Percentiles rank a stretch among this genome's conserved stretches.
phyloP scores from a whole-genome alignment of 2,888 invertebrate genomes.

The Leptopterna dolabrata region DNA sequence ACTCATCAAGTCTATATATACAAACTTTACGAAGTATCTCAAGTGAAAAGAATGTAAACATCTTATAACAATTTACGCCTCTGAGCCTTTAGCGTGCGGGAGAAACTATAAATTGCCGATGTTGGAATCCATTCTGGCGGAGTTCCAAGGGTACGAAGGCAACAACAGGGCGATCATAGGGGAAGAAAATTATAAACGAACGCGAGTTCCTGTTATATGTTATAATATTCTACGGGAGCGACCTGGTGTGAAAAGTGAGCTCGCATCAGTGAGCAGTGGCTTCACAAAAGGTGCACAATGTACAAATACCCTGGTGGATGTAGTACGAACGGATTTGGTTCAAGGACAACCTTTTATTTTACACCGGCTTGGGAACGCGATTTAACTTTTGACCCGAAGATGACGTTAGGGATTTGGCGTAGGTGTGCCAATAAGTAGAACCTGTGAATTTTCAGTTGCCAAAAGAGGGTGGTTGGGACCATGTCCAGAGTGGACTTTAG shows the following conservation, averaged over 20 bases:
- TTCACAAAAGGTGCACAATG: no score
- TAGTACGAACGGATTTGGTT: no score
- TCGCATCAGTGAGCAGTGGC: no score
- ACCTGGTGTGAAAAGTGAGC: not conserved
- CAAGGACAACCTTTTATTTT: no score
- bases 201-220: not conserved
- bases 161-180: not conserved
- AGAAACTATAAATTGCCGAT: slow-evolving; percentile 11
- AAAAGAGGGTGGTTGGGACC: no score
- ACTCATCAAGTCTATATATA: slow-evolving; percentile 3
- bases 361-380: no score
- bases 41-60: slow-evolving; percentile 7
- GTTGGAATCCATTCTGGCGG: slow-evolving; percentile 3
- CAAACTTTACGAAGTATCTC: not conserved
- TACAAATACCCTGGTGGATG: no score
- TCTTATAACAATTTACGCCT: slow-evolving; percentile 7
- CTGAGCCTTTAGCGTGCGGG: not conserved
- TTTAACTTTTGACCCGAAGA: no score
- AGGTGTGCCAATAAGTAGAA: no score
- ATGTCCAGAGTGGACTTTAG: no score
- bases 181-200: slow-evolving; percentile 3
- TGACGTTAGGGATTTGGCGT: no score
- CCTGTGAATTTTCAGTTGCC: no score
- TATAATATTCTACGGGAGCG: not conserved
- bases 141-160: not conserved